Conservation (phyloP, 2,888 invertebrate species). For the Idaea biselata region DNA sequence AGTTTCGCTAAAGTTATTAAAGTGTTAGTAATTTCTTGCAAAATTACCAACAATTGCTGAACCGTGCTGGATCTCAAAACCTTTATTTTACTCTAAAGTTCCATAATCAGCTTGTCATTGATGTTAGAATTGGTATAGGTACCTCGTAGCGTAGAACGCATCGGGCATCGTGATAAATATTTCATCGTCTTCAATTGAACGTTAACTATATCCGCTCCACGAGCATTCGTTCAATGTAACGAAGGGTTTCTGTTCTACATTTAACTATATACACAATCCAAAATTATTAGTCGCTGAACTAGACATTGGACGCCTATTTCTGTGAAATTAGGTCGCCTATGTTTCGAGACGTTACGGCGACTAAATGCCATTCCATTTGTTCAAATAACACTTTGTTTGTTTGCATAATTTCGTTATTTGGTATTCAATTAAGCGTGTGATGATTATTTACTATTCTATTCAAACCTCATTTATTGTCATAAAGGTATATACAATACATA, state of each 20-base stretch:
- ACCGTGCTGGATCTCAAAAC: too few relatives aligned
- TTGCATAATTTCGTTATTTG: not conserved
- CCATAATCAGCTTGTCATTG: not conserved
- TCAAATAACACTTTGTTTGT: not conserved
- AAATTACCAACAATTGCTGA: too few relatives aligned
- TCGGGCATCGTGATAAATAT: constrained; percentile 29
- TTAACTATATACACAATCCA: not conserved
- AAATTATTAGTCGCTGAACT: constrained; percentile 46
- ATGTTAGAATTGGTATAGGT: constrained; percentile 10
- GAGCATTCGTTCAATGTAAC: constrained; percentile 24
- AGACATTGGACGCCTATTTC: constrained; percentile 61
- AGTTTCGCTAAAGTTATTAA: too few relatives aligned
- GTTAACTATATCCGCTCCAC: constrained; percentile 8
- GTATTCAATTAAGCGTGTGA: not conserved
- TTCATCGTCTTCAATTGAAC: constrained; percentile 31
- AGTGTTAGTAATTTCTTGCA: too few relatives aligned
- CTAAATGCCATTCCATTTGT: constrained; percentile 11
- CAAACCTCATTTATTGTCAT: constrained; percentile 3
- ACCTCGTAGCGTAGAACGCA: constrained; percentile 5
- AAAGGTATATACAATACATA: not conserved
- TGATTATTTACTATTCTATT: constrained; percentile 22
- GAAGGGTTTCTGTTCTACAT: constrained; percentile 25
- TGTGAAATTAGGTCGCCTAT: constrained; percentile 54
- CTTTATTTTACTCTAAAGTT: too few relatives aligned
- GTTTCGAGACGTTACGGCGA: constrained; percentile 41